These are phyloP conservation scores for Falco naumanni DNA, from an alignment of 2,797 vertebrate species.

Conservation along the genomic window DNA sequence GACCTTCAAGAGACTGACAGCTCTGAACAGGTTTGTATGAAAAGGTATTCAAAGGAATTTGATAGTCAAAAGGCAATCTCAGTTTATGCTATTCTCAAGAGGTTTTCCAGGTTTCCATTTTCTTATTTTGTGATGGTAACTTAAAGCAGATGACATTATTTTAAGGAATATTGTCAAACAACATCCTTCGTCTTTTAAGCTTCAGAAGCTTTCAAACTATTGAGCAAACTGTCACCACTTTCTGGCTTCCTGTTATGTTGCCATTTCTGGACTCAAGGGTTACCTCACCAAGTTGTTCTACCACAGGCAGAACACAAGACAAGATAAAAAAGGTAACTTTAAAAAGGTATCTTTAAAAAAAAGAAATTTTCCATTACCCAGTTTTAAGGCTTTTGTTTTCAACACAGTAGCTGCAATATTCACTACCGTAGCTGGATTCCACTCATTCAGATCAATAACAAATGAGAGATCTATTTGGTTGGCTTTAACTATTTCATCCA, in stretches of 20 bases:
- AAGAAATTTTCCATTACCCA: background rate
- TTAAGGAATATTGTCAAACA: background rate
- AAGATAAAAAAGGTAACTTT: background rate
- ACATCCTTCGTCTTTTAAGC: background rate
- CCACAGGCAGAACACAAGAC: background rate
- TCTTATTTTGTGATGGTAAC: background rate
- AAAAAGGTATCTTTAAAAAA: background rate
- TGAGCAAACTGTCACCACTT: slow-evolving; percentile 24
- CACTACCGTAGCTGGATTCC: background rate
- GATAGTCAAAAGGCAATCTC: background rate
- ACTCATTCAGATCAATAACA: background rate
- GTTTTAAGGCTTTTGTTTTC: background rate
- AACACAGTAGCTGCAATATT: background rate
- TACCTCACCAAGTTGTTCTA: background rate
- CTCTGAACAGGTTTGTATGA: background rate
- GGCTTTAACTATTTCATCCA: background rate
- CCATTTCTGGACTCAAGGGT: slow-evolving; percentile 3
- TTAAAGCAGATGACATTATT: background rate
- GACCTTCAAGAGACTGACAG: background rate
- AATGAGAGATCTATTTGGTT: background rate
- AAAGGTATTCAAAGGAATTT: background rate
- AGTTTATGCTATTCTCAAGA: background rate
- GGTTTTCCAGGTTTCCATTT: background rate
- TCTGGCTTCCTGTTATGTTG: slow-evolving; percentile 43
- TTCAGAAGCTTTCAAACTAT: background rate